Evolutionary conservation across 2,113 vertebrate genomes (phyloP), one percentile per base, ranked within the genome.

Genomic region (Entelurus aequoreus): DNA sequence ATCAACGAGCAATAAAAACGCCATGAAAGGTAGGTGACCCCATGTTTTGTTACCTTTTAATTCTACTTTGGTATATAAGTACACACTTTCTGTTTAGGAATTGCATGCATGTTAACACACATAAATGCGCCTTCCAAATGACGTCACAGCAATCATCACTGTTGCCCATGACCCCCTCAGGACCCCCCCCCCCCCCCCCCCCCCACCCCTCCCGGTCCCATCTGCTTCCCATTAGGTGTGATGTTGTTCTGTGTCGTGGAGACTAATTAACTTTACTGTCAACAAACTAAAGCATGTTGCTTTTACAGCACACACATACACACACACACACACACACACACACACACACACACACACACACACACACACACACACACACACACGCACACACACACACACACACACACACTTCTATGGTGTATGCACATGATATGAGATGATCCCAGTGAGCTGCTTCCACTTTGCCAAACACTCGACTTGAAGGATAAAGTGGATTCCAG

Each of bases 1-100:
- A 75, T 75, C 65, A 60, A 66, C 77, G 52, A 84, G 66, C 74
- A 53, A 81, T 55, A 69, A 12, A 54, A 86, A 79, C 86, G 84
- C 87, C 77, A 91, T 91, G 90, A 91, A 90, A 91, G 90, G 90
- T 91, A 76, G 0, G 68, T 48, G n/a, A 28, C 13, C 40, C 4
- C 1, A 4, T 51, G n/a, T 21, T 51, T 51, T 51, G 7, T 51
- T 50, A 4, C 16, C 10, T 19, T 8, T 19, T 51, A n/a, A 19
- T 19, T 51, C 5, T 10, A 48, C 47, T 8, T 21, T 51, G 6
- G 6, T 19, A 51, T 9, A 48, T 2, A 12, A 48, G 13, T n/a
- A 48, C n/a, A 51, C 10, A 46, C 42, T 16, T 51, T 51, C 3
- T 50, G 4, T 19, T 42, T 0, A 42, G 8, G 40, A 42, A 46